These are phyloP conservation scores for Ophthalmotilapia sp. DNA, from an alignment of 2,113 vertebrate genomes.

Conservation along the genomic window DNA sequence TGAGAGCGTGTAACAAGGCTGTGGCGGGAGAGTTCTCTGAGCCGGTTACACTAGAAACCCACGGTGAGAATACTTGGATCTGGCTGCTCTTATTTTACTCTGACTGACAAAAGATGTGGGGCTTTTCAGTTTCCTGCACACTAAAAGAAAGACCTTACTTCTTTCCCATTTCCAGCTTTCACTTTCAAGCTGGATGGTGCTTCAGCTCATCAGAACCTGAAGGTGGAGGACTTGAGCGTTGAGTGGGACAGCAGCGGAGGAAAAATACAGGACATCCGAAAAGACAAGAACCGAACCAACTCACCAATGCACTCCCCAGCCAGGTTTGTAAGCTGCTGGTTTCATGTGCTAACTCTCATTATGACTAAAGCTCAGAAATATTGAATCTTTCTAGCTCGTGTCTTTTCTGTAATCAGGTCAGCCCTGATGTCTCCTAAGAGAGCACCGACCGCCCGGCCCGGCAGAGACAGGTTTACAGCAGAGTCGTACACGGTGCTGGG, in stretches of 20 bases:
- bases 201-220: conserved; percentile 92
- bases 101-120: fast-evolving
- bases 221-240: conserved; percentile 85
- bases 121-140: not conserved
- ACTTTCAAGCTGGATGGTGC: conserved; percentile 84
- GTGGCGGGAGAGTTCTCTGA: conserved; percentile 94
- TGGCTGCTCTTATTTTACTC: not conserved
- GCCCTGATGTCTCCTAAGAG: conserved; percentile 88
- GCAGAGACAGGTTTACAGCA: conserved; percentile 88
- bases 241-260: conserved; percentile 94
- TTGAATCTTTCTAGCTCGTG: not conserved
- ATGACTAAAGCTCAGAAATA: not conserved
- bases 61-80: conserved; percentile 65
- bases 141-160: not conserved
- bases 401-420: conserved; percentile 61
- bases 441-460: conserved; percentile 75
- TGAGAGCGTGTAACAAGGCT: conserved; percentile 91
- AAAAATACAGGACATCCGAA: conserved; percentile 91
- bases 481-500: conserved; percentile 96
- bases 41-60: conserved; percentile 84
- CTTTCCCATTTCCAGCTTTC: conserved; percentile 72
- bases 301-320: conserved; percentile 91
- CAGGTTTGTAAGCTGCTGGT: conserved; percentile 68
- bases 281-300: conserved; percentile 84
- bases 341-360: not conserved